Evolutionary conservation across 2,113 vertebrate genomes (phyloP).

Genomic region (Sinocyclocheilus anshuiensis): DNA sequence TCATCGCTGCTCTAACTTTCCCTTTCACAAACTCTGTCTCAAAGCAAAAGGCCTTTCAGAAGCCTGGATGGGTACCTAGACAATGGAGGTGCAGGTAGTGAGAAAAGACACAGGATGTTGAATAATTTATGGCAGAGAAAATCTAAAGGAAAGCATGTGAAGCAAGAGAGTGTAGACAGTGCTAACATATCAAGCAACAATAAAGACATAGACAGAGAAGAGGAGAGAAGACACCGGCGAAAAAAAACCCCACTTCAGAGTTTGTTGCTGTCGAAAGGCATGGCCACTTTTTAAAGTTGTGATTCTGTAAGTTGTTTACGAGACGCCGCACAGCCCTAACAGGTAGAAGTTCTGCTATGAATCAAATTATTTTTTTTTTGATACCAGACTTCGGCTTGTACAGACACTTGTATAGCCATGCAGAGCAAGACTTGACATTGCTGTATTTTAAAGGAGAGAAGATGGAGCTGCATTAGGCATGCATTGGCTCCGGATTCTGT

Average conservation of each 20-base stretch:
- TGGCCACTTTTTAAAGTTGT: slow-evolving; percentile 77
- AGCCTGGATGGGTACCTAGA: slow-evolving; percentile 75
- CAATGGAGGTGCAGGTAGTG: slow-evolving; percentile 76
- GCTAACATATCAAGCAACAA: slow-evolving; percentile 83
- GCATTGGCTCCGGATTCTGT: not conserved
- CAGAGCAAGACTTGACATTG: slow-evolving; percentile 45
- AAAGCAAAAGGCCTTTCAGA: slow-evolving; percentile 77
- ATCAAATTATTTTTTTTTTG: slow-evolving; percentile 47
- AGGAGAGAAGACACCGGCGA: slow-evolving; percentile 65
- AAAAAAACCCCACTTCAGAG: slow-evolving; percentile 66
- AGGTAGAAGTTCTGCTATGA: slow-evolving; percentile 48
- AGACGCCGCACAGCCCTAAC: slow-evolving; percentile 67
- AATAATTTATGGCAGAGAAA: too few species aligned
- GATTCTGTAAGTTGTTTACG: slow-evolving; percentile 80
- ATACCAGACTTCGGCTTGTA: slow-evolving; percentile 32
- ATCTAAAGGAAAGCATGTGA: too few species aligned
- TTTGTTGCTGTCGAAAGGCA: slow-evolving; percentile 77
- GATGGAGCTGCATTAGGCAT: slow-evolving; percentile 31
- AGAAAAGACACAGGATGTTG: slow-evolving; percentile 37
- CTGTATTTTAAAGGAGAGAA: slow-evolving; percentile 25
- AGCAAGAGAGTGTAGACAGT: slow-evolving; percentile 71
- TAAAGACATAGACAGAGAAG: slow-evolving; percentile 73
- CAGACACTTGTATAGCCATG: slow-evolving; percentile 40
- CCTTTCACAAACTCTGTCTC: slow-evolving; percentile 81
- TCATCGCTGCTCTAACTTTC: slow-evolving; percentile 80